These are phyloP conservation scores for Eira barbara DNA, from an alignment of 2,113 vertebrate species.

Conservation along the genomic window DNA sequence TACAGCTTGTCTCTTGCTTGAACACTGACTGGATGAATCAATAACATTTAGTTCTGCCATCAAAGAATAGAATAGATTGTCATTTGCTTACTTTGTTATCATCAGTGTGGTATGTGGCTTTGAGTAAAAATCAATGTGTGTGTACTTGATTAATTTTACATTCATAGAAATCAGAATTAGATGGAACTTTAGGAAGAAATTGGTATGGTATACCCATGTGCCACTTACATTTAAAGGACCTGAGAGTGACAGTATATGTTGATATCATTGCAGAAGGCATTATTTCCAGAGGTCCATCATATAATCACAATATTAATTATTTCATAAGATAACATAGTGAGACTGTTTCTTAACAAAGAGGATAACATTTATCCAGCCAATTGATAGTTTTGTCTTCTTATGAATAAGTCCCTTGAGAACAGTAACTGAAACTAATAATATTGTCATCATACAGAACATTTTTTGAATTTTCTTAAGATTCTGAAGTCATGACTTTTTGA, in stretches of 20 bases:
- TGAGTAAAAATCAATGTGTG: neutral
- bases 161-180: neutral
- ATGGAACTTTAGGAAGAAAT: neutral
- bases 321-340: conserved; percentile 1
- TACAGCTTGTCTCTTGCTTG: neutral
- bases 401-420: neutral
- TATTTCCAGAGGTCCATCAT: conserved; percentile 7
- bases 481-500: neutral
- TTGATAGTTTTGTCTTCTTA: neutral
- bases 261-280: neutral
- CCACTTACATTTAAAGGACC: neutral
- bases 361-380: neutral
- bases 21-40: neutral
- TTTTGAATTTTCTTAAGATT: neutral
- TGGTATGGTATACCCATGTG: neutral
- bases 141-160: neutral
- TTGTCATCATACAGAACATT: neutral
- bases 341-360: neutral
- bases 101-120: neutral
- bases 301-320: neutral
- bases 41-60: neutral
- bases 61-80: neutral
- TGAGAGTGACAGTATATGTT: neutral
- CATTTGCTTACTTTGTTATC: conserved; percentile 6
- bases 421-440: neutral